Conservation (phyloP, 2,888 invertebrate species). For the Cyrtodaria siliqua region DNA sequence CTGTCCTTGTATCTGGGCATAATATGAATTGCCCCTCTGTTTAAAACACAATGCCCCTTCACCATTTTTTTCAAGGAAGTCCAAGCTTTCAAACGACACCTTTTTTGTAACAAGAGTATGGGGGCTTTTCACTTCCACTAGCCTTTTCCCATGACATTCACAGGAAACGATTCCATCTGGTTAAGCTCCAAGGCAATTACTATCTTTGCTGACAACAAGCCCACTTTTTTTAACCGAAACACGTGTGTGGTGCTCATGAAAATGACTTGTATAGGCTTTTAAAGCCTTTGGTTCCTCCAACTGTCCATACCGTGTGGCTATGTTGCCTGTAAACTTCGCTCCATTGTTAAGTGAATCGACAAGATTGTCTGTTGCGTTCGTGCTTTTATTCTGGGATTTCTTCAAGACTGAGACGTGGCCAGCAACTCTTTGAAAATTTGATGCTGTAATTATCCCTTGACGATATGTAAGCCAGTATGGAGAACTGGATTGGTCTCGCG, state of each 20-base stretch:
- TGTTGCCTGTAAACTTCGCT: constrained; percentile 11
- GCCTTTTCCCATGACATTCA: constrained; percentile 25
- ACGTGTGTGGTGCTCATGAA: too few species aligned
- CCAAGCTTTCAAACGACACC: neutral
- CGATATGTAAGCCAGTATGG: constrained; percentile 3
- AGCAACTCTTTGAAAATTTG: constrained; percentile 2
- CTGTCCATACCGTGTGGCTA: constrained; percentile 22
- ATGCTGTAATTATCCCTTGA: constrained; percentile 10
- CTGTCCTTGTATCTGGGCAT: constrained; percentile 30
- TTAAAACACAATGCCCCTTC: neutral
- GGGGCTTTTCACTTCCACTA: constrained; percentile 25
- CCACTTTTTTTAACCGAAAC: too few species aligned
- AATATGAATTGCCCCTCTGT: constrained; percentile 15
- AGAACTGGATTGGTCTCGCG: constrained; percentile 7
- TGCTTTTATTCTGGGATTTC: too few species aligned
- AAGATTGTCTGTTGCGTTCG: constrained; percentile 2
- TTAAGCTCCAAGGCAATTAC: constrained; percentile 13
- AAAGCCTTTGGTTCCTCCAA: too few species aligned
- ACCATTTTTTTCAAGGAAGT: constrained; percentile 7
- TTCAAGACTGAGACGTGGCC: neutral
- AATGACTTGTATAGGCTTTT: too few species aligned
- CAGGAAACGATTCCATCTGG: constrained; percentile 27
- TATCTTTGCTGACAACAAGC: too few species aligned
- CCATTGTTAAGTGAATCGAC: constrained; percentile 16
- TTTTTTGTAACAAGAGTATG: neutral